Evolutionary conservation across 92 coral and sea anemone genomes (phyloP), one percentile per base, ranked within the genome.

Genomic region (Paramuricea clavata): DNA sequence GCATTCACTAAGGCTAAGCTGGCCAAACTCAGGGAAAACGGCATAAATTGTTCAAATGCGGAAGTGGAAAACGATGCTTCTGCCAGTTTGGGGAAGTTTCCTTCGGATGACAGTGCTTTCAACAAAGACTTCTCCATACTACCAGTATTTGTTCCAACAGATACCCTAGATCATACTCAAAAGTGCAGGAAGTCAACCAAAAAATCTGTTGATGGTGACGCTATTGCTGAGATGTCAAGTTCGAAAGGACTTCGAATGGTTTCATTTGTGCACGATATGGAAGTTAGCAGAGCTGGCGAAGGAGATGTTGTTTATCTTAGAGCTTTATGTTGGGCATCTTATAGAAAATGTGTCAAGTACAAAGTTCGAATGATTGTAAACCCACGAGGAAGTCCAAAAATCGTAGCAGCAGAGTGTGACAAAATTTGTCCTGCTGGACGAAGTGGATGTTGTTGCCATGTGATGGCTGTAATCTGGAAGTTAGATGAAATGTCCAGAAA

Each of bases 311-410:
- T 92, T 33, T 88, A 78, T 68, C 56, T 92, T 17, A 42, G 92
- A 62, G 90, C 88, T 47, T 82, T 92, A 85, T 92, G 94, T 49
- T 92, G 92, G 94, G 92, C 88, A 23, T 88, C 92, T 35, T 89
- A 92, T 64, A 70, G 71, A 73, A 69, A 92, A 78, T 43, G 87
- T 69, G 94, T 92, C 32, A 89, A 92, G 76, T 89, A 92, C 74
- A 92, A 88, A 69, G 89, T 91, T 33, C 27, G 91, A 65, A 44
- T 91, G 86, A 76, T 71, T 26, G 92, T 88, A 21, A 71, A 85
- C 74, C 60, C 76, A 16, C 87, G 64, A 50, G 86, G 88, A 69
- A 91, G 81, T 76, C 94, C 91, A 12, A 92, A 92, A 73, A 88
- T 92, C 16, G 69, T 59, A 69, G 50, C 88, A 59, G 92, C 92